Conservation (phyloP, 2,113 vertebrate genomes). For the Microcebus jonahi region DNA sequence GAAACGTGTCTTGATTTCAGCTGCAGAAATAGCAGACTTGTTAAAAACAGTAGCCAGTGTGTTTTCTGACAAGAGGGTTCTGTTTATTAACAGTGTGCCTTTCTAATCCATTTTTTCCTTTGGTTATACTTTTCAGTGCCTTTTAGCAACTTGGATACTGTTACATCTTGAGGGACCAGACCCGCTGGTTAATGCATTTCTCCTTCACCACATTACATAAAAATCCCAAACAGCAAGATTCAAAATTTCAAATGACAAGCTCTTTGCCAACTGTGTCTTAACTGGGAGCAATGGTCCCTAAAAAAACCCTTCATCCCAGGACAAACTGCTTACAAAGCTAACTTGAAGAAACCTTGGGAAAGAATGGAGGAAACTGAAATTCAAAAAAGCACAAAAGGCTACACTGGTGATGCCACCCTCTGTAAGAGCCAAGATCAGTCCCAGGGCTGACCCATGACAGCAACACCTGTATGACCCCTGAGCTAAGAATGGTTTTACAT, state of each 20-base stretch:
- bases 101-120: slow-evolving; percentile 56
- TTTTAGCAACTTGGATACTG: slow-evolving; percentile 44
- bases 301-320: background rate
- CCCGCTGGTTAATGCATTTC: slow-evolving; percentile 35
- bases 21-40: slow-evolving; percentile 26
- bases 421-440: background rate
- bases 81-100: slow-evolving; percentile 76
- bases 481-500: background rate
- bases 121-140: slow-evolving; percentile 28
- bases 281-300: background rate
- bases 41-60: slow-evolving; percentile 72
- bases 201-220: background rate
- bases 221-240: background rate
- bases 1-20: slow-evolving; percentile 51
- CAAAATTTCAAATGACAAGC: slow-evolving; percentile 24
- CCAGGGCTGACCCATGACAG: background rate
- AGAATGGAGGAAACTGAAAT: background rate
- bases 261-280: background rate
- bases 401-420: background rate
- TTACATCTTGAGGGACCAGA: background rate
- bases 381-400: background rate
- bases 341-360: background rate
- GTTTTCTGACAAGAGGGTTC: slow-evolving; percentile 76
- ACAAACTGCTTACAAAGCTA: background rate
- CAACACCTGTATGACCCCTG: background rate